A percentile compares a stretch with the other conserved stretches of the same genome.
Evolutionary conservation across 1,140 invertebrate genomes (phyloP).

Genomic region (Capitella teleta): DNA sequence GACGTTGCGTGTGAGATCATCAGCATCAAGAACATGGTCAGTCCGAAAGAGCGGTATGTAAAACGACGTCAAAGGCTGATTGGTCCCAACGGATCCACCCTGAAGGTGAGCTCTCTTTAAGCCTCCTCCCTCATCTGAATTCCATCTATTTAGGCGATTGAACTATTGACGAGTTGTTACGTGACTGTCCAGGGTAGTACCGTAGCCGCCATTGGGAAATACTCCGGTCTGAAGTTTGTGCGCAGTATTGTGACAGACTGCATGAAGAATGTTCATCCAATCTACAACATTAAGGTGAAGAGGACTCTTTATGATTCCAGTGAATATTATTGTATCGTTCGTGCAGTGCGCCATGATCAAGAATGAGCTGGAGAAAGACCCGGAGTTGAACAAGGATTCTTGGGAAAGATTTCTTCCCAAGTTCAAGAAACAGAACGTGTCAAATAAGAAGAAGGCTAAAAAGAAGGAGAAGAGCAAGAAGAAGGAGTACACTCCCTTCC

Average conservation of each 20-base stretch:
- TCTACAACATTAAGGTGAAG: slow-evolving; percentile 86
- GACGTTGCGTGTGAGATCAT: slow-evolving; percentile 91
- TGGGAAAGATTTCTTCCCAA: slow-evolving; percentile 97
- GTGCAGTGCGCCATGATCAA: slow-evolving; percentile 69
- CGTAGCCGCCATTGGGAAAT: slow-evolving; percentile 89
- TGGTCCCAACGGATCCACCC: slow-evolving; percentile 89
- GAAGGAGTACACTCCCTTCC: slow-evolving; percentile 94
- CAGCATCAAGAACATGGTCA: slow-evolving; percentile 82
- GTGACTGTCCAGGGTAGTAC: slow-evolving; percentile 95
- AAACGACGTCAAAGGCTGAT: slow-evolving; percentile 89
- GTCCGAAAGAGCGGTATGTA: slow-evolving; percentile 90
- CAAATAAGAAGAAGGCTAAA: slow-evolving; percentile 67
- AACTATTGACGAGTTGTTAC: slow-evolving; percentile 95
- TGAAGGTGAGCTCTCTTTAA: slow-evolving; percentile 52
- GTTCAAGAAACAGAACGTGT: slow-evolving; percentile 84
- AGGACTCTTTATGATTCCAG: neutral
- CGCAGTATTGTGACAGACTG: slow-evolving; percentile 78
- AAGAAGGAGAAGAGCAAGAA: slow-evolving; percentile 52
- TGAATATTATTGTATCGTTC: neutral
- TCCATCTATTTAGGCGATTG: slow-evolving; percentile 59
- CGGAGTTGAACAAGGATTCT: slow-evolving; percentile 80
- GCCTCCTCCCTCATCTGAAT: neutral
- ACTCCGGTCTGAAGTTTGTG: slow-evolving; percentile 82
- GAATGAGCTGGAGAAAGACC: slow-evolving; percentile 80
- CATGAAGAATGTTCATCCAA: slow-evolving; percentile 99